Base-by-base conservation (phyloP, 2,888 invertebrate genomes). In the Orthosia incerta region DNA sequence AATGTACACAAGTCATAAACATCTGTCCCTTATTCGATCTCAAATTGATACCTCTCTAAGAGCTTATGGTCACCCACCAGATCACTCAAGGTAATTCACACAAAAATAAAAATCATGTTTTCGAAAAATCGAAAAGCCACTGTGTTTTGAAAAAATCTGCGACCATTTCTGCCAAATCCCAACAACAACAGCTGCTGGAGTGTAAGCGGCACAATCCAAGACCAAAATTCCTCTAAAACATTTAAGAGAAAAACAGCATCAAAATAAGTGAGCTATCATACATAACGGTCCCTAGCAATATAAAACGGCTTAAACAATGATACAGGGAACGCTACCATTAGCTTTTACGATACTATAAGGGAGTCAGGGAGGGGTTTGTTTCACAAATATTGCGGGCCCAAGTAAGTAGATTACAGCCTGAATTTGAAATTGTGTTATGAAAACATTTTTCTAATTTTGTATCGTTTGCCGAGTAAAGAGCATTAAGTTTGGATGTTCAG, bases 321-420 rank as follows among this genome's bases (percentile, higher is more conserved):
- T 90, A 90, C 90, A 88, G 89, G 86, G 88, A 89, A 89, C 81
- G 90, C 76, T 79, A 72, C 88, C 89, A 87, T 93, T 91, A 91
- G 87, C 89, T 92, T 93, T 93, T 92, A 93, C 89, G 84, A 82
- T 87, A 87, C 89, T 88, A 89, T 89, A 87, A 90, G 87, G 85
- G 82, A 83, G 82, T 87, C 86, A 88, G 84, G 82, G 79, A 83
- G 78, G 82, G 82, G 80, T 83, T 80, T 78, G 82, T 60, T 79
- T 61, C 75, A 83, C 86, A 88, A 88, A 88, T 86, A 87, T 80
- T 85, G 86, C 73, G 82, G 79, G 74, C 78, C 53, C 82, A 80
- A 87, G 85, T 88, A 80, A 85, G 76, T 85, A 82, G 83, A 84
- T 78, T 75, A 79, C 65, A 39, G 55, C 31, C 56, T 57, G 70